Evolutionary conservation across 2,888 invertebrate species (phyloP).

Genomic region (Horisme vitalbata): DNA sequence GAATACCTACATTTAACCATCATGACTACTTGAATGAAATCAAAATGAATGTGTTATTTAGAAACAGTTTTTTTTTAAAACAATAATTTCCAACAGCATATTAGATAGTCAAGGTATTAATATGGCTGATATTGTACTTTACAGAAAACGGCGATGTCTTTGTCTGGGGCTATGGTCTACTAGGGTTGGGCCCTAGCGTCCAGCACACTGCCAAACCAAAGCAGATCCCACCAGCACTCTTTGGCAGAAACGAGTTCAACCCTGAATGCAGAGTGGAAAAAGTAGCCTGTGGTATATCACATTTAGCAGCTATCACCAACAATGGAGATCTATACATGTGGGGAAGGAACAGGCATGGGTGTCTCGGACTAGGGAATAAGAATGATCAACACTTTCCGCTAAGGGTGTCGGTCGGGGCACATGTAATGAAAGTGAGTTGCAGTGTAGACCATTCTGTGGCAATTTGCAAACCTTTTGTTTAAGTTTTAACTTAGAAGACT

Average conservation of each 20-base stretch:
- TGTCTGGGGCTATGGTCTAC: conserved; percentile 96
- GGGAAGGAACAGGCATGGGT: conserved; percentile 94
- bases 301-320: conserved; percentile 91
- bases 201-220: conserved; percentile 86
- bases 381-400: conserved; percentile 95
- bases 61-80: too few relatives aligned
- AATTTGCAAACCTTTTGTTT: conserved; percentile 86
- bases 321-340: conserved; percentile 94
- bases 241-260: conserved; percentile 93
- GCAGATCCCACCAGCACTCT: conserved; percentile 89
- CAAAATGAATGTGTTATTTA: too few relatives aligned
- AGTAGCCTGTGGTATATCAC: conserved; percentile 88
- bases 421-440: conserved; percentile 88
- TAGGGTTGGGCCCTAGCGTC: conserved; percentile 93
- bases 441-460: conserved; percentile 94
- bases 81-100: too few relatives aligned
- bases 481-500: conserved; percentile 36
- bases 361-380: conserved; percentile 90
- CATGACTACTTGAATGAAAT: too few relatives aligned
- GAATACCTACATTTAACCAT: too few relatives aligned
- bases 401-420: conserved; percentile 90
- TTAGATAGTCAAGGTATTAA: too few relatives aligned
- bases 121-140: conserved; percentile 24
- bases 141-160: conserved; percentile 92
- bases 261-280: conserved; percentile 85